Base-by-base conservation (phyloP, 30 jellyfish, hydroid and myxozoan species). In the Phacellophora camtschatica region DNA sequence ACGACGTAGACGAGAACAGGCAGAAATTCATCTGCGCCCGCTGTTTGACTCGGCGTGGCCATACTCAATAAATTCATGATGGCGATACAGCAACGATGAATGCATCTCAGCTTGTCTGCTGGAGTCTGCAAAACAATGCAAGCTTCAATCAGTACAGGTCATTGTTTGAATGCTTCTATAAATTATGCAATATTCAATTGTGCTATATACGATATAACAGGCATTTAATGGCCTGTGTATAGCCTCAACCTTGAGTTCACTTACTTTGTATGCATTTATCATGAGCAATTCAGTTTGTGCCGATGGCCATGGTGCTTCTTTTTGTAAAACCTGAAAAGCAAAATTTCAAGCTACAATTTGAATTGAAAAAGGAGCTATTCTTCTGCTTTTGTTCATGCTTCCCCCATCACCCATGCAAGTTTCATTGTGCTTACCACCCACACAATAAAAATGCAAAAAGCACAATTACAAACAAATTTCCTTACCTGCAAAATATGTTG, bases 271-370 rank as follows among this genome's bases (percentile, higher is more conserved):
- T 2, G 99, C 99, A 59, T 94, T 94, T 33, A 94, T 74, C 99
- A 94, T 94, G 12, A 94, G 89, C 29, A 94, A 79, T 82, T 94
- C 99, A 8, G 99, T 94, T 76, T 94, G 99, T 4, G 99, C 99
- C 7, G 99, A 94, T 9, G 99, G 99, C 99, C 99, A 94, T 1
- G 99, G 99, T 15, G 99, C 99, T 67, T 94, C 99, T 70, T 94
- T 94, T 53, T 94, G 99, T 70, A 81, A 82, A 25, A 78, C 94
- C 99, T n/a, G n/a, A n/a, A n/a, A n/a, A n/a, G n/a, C n/a, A n/a
- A n/a, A n/a, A n/a, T n/a, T n/a, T n/a, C n/a, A n/a, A n/a, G n/a
- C n/a, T n/a, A n/a, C n/a, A n/a, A n/a, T n/a, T n/a, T n/a, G n/a
- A n/a, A n/a, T n/a, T n/a, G n/a, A n/a, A n/a, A n/a, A n/a, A n/a